Base-by-base conservation (phyloP, 2,888 invertebrate genomes). In the Hirtodrosophila histrioides region DNA sequence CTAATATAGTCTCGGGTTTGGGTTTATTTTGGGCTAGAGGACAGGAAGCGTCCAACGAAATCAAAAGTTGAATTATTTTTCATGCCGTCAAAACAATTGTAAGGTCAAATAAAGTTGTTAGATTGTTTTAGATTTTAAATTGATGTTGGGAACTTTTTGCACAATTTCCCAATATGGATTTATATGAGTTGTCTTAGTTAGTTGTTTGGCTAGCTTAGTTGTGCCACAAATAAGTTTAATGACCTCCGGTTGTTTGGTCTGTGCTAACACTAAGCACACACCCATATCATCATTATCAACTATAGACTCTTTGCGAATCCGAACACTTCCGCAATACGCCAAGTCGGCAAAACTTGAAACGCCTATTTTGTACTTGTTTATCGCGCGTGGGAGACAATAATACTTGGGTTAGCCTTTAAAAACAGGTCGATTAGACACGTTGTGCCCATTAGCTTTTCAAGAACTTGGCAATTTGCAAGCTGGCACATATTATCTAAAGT, bases 241-340 rank as follows among this genome's bases (percentile, higher is more conserved):
- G 88, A 80, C 88, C 86, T 71, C 11, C 46, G 24, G 10, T 48
- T 61, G 11, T 49, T 58, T 39, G 43, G 9, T 7, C 24, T 53
- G 11, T 17, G 49, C 54, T 36, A 58, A 58, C 50, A 57, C 48
- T 40, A 12, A 10, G 36, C 11, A 45, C 23, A 62, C 57, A 69
- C 71, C 50, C 9, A 31, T 31, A 31, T 31, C 48, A 51, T 48
- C 40, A 31, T 23, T 5, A 41, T 35, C 40, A 29, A 23, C 27
- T 62, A 8, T 40, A 11, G 49, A 9, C 17, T 39, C 11, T 45
- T 58, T 17, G 17, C 17, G 17, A 17, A 17, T 17, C 9, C 70
- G 54, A 64, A 60, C 39, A 76, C 62, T 82, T 86, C 82, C 78
- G 76, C 76, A 84, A 67, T 84, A 77, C 86, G 83, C 63, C 56